phyloP scores from a whole-genome alignment of 2,888 invertebrate genomes.

The Athalia cordata region DNA sequence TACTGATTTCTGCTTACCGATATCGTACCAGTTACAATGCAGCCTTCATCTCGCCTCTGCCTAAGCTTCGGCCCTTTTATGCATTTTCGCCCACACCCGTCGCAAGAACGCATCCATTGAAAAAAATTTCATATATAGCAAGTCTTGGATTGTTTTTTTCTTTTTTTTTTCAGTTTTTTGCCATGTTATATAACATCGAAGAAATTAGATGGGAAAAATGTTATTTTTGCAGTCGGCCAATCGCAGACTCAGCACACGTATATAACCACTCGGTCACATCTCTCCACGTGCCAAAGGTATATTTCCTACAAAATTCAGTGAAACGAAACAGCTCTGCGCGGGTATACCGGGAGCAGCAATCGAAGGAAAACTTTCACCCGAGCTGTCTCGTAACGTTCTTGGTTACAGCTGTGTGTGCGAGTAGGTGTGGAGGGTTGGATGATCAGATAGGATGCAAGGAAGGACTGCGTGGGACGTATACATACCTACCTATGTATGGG shows the following conservation, averaged over 20 bases:
- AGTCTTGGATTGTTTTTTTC: too few relatives aligned
- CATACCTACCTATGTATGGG: background rate
- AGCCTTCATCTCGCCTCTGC: slow-evolving; percentile 66
- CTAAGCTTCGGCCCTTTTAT: slow-evolving; percentile 12
- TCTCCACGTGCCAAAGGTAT: too few relatives aligned
- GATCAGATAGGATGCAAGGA: slow-evolving; percentile 48
- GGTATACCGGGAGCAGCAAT: background rate
- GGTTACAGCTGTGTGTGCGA: slow-evolving; percentile 17
- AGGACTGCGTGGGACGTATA: background rate
- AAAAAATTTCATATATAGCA: too few relatives aligned
- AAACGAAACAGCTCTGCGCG: background rate
- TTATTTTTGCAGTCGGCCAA: too few relatives aligned
- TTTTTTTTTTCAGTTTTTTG: too few relatives aligned
- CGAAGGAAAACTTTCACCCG: slow-evolving; percentile 34
- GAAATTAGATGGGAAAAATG: too few relatives aligned
- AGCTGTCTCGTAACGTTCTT: background rate
- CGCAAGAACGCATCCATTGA: too few relatives aligned
- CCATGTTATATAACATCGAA: too few relatives aligned
- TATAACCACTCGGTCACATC: too few relatives aligned
- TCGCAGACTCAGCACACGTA: too few relatives aligned
- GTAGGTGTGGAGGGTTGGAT: slow-evolving; percentile 45
- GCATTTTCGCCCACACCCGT: background rate
- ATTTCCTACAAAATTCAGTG: background rate
- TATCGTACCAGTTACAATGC: slow-evolving; percentile 67
- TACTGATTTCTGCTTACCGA: slow-evolving; percentile 71